These are phyloP conservation scores for Elaphurus davidianus DNA, from an alignment of 2,113 vertebrate genomes.

Conservation along the genomic window DNA sequence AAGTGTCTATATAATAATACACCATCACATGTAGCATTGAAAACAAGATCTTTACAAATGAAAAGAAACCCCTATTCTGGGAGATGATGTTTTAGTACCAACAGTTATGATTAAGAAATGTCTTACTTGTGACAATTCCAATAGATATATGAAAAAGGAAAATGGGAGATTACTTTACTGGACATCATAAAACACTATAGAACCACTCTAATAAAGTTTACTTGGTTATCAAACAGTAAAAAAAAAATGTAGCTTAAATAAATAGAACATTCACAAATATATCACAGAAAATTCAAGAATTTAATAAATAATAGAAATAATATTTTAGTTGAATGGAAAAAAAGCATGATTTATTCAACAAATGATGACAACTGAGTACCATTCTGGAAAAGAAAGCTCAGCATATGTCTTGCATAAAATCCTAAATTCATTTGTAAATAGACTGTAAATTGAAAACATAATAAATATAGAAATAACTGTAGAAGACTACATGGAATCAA, in stretches of 20 bases:
- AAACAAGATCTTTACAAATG: not conserved
- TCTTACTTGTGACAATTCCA: not conserved
- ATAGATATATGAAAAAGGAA: not conserved
- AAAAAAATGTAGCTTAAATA: not conserved
- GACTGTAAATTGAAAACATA: not conserved
- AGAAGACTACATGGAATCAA: not conserved
- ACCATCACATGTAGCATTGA: not conserved
- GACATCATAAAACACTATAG: not conserved
- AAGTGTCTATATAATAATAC: not conserved
- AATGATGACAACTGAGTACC: not conserved
- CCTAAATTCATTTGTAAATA: not conserved
- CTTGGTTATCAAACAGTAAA: not conserved
- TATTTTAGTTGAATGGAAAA: not conserved
- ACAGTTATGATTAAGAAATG: not conserved
- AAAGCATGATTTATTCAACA: not conserved
- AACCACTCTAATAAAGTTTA: not conserved
- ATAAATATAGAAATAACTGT: not conserved
- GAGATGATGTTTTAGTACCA: not conserved
- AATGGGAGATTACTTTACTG: not conserved
- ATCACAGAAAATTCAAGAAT: not conserved
- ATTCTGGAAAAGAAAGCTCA: not conserved
- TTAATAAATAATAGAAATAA: not conserved
- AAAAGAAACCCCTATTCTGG: not conserved
- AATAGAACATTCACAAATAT: not conserved
- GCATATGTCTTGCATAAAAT: not conserved